These are phyloP conservation scores for Camelus bactrianus DNA, from an alignment of 2,113 vertebrate genomes.

Conservation along the genomic window DNA sequence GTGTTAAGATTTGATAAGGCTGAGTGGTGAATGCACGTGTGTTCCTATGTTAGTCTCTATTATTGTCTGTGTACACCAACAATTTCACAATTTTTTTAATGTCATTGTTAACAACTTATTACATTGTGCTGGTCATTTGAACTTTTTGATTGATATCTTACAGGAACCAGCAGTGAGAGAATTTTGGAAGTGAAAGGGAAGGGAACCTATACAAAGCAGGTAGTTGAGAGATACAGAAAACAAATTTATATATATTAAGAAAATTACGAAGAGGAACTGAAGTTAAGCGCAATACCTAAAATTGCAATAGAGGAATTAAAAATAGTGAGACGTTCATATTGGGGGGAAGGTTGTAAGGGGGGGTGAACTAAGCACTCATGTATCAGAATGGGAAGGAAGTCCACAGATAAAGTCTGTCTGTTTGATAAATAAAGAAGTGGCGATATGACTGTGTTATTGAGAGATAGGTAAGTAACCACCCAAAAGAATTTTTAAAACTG, in stretches of 20 bases:
- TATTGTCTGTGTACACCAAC: not conserved
- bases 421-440: constrained; percentile 50
- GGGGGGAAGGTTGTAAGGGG: not conserved
- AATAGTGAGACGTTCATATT: not conserved
- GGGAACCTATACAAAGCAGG: not conserved
- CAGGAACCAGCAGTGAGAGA: not conserved
- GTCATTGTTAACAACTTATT: not conserved
- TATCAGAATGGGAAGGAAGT: constrained; percentile 74
- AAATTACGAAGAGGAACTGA: constrained; percentile 61
- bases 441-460: constrained; percentile 45
- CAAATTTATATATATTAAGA: not conserved
- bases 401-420: constrained; percentile 47
- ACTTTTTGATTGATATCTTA: not conserved
- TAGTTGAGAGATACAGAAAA: not conserved
- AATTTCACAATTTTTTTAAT: not conserved
- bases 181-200: not conserved
- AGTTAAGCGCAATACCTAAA: constrained; percentile 12
- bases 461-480: constrained; percentile 47
- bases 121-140: not conserved
- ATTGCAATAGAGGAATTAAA: constrained; percentile 69
- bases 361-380: not conserved
- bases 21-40: not conserved
- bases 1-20: not conserved
- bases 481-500: not conserved
- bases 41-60: not conserved